Evolutionary conservation across 2,797 vertebrate species (phyloP).

Genomic region (Lacerta viridis): DNA sequence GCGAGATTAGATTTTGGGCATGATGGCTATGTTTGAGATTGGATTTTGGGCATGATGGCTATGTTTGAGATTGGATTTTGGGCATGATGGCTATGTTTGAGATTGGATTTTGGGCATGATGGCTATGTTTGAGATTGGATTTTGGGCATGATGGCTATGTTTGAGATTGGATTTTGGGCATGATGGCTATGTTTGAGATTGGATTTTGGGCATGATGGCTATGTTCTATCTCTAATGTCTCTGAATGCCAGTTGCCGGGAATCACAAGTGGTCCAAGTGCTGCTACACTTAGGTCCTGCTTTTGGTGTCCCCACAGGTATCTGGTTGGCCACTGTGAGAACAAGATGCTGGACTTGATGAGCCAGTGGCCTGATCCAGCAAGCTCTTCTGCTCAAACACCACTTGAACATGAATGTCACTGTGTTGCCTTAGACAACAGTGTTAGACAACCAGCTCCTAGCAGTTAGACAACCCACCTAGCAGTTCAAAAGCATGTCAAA

Average conservation of each 20-base stretch:
- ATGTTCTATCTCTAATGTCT: background rate
- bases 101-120: background rate
- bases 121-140: background rate
- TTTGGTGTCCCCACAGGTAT: too few species aligned
- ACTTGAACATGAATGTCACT: background rate
- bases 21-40: background rate
- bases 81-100: background rate
- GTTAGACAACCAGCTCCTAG: too few species aligned
- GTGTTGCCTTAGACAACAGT: background rate
- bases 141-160: background rate
- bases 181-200: background rate
- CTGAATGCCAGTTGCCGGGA: too few species aligned
- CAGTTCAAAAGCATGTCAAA: too few species aligned
- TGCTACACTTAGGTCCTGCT: too few species aligned
- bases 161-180: background rate
- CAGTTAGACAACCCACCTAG: background rate
- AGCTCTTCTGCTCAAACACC: background rate
- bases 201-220: background rate
- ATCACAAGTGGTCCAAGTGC: too few species aligned
- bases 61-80: background rate
- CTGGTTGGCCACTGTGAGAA: too few species aligned
- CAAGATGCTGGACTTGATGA: too few species aligned
- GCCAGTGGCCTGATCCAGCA: too few species aligned
- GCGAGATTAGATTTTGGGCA: background rate
- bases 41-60: background rate